Percentiles rank a stretch among this genome's conserved stretches.
phyloP scores from a whole-genome alignment of 2,888 invertebrate species.

The Caenorhabditis macrosperma region DNA sequence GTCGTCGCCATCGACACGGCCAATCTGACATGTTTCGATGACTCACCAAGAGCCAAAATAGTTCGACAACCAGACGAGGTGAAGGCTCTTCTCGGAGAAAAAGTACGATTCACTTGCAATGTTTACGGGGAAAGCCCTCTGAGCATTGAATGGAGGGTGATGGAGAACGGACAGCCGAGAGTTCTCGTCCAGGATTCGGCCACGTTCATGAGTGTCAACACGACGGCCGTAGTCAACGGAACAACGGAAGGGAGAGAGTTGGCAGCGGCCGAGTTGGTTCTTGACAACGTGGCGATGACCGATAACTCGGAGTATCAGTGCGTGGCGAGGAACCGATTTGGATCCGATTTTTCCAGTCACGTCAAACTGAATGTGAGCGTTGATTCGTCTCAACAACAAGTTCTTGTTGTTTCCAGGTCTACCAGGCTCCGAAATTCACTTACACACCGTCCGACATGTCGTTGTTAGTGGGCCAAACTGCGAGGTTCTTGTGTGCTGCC shows the following conservation, averaged over 20 bases:
- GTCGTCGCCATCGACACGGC: constrained; percentile 64
- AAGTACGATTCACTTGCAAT: constrained; percentile 61
- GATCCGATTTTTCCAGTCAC: constrained; percentile 60
- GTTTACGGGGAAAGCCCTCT: constrained; percentile 66
- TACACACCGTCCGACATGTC: constrained; percentile 65
- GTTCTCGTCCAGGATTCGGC: constrained; percentile 55
- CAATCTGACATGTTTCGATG: constrained; percentile 66
- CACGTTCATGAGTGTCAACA: constrained; percentile 58
- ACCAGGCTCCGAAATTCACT: constrained; percentile 63
- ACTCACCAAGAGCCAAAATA: constrained; percentile 69
- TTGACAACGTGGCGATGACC: constrained; percentile 53
- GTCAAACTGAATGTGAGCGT: constrained; percentile 29
- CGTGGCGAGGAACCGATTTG: constrained; percentile 64
- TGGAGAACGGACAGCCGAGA: constrained; percentile 64
- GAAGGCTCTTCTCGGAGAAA: constrained; percentile 45
- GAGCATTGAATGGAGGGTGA: constrained; percentile 65
- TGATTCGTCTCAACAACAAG: background rate
- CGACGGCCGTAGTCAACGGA: constrained; percentile 62
- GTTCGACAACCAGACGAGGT: constrained; percentile 58
- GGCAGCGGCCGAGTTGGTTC: constrained; percentile 52
- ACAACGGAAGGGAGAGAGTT: constrained; percentile 58
- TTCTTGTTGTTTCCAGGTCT: constrained; percentile 49
- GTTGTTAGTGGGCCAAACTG: constrained; percentile 65
- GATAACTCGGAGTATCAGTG: constrained; percentile 68
- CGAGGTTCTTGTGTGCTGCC: constrained; percentile 67